Conservation (phyloP, 2,113 vertebrate species). For the Panthera leo region DNA sequence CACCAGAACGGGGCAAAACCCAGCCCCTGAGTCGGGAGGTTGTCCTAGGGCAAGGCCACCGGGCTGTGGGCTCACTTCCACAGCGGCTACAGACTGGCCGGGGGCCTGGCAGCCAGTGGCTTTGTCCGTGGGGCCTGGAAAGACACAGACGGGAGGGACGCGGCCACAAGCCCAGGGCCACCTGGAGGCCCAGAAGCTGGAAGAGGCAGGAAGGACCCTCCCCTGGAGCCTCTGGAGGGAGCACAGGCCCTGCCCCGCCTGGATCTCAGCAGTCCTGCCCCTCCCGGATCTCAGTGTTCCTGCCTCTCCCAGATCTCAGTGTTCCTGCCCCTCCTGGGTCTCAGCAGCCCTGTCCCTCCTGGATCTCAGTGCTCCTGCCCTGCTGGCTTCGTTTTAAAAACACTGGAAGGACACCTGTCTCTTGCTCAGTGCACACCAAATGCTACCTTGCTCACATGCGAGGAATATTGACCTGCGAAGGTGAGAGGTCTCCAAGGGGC, state of each 20-base stretch:
- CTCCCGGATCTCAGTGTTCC: no score
- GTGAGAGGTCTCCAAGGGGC: neutral
- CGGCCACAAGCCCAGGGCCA: accelerated
- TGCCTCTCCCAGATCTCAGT: no score
- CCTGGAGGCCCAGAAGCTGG: neutral
- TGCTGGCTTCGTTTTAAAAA: neutral
- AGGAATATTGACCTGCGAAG: no score
- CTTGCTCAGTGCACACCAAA: neutral
- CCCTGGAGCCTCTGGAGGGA: neutral
- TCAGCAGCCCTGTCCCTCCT: accelerated
- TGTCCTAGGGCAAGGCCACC: neutral
- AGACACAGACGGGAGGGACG: neutral
- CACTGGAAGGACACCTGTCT: no score
- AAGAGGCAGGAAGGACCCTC: neutral
- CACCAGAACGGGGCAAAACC: neutral
- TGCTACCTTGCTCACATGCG: no score
- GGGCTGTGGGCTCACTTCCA: neutral
- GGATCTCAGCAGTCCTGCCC: no score
- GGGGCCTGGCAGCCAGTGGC: neutral
- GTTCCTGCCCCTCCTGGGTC: accelerated
- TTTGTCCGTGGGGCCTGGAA: neutral
- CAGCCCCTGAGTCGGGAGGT: neutral
- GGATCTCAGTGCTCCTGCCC: neutral
- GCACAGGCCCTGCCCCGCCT: neutral
- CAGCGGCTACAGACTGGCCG: no score